Percentiles rank a stretch among this genome's conserved stretches.
Conservation (phyloP, 2,113 vertebrate genomes). For the Xiphophorus couchianus region DNA sequence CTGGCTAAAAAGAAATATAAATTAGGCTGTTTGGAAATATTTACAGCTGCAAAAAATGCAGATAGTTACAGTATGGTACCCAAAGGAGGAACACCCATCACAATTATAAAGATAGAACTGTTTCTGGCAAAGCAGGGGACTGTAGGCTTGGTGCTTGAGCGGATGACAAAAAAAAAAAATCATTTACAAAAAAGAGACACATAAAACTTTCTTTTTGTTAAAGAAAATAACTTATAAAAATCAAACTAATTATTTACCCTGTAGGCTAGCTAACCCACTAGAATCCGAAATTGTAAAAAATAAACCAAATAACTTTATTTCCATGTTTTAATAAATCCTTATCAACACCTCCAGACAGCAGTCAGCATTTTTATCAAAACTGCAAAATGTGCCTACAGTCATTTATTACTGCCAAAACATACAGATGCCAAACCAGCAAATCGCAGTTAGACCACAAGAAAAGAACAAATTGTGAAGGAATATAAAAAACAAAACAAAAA, state of each 20-base stretch:
- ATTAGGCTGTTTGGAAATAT: too few relatives aligned
- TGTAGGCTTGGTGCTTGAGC: background rate
- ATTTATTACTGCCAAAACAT: slow-evolving; percentile 47
- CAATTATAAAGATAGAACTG: background rate
- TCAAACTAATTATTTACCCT: background rate
- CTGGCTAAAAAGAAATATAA: too few relatives aligned
- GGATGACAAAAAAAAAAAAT: background rate
- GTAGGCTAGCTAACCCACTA: background rate
- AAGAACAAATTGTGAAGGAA: background rate
- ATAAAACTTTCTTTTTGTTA: background rate
- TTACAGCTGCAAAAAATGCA: too few relatives aligned
- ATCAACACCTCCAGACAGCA: background rate
- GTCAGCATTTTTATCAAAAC: background rate
- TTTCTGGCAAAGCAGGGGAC: background rate
- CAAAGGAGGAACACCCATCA: too few relatives aligned
- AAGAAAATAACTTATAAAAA: background rate
- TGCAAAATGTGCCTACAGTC: background rate
- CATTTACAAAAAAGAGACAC: too few relatives aligned
- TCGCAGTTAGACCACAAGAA: background rate
- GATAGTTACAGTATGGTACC: too few relatives aligned
- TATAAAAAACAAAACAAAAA: background rate
- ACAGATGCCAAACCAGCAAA: slow-evolving; percentile 27
- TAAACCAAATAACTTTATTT: too few relatives aligned
- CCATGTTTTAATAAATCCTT: background rate
- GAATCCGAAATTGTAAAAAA: background rate